Evolutionary conservation across 2,888 invertebrate species (phyloP), one percentile per base, ranked within the genome.

Genomic region (Scaptomyza flava): DNA sequence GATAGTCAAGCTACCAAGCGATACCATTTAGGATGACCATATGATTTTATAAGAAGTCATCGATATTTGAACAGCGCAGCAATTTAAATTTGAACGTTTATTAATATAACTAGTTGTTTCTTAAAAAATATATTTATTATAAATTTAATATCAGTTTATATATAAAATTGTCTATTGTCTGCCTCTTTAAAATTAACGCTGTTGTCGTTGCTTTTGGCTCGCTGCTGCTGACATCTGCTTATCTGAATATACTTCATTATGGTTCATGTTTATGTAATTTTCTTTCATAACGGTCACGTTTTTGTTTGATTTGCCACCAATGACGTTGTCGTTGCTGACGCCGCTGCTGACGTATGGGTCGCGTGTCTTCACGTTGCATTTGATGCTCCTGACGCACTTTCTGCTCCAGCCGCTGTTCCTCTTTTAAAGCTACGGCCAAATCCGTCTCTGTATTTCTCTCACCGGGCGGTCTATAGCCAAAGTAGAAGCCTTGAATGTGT

Each of bases 321-420:
- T 48, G 48, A 0, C 56, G 38, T 20, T 31, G 23, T 7, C 12
- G 47, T 17, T 47, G 11, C 6, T 33, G 31, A 6, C 9, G 34
- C 34, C 3, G 0, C 11, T 38, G 38, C 7, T 57, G 31, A 2
- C 38, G 36, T n/a, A 54, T 38, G 9, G 34, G 9, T 20, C 20
- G 20, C 20, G n/a, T 20, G 30, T n/a, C 11, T 9, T 60, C 56
- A 3, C 42, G 58, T 30, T 73, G 69, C 38, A 60, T 36, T 27
- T 65, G 56, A 12, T 79, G 51, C 54, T 82, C 81, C 23, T 71
- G 59, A 6, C 61, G 76, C 12, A 82, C 83, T n/a, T 72, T 82
- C 6, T 65, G 53, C 50, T 69, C 69, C 31, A 82, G 56, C 38
- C 69, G 85, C 0, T 46, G 61, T 42, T 82, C 78, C 53, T 82